Evolutionary conservation across 2,797 vertebrate species (phyloP).

Genomic region (Phaenicophaeus curvirostris): DNA sequence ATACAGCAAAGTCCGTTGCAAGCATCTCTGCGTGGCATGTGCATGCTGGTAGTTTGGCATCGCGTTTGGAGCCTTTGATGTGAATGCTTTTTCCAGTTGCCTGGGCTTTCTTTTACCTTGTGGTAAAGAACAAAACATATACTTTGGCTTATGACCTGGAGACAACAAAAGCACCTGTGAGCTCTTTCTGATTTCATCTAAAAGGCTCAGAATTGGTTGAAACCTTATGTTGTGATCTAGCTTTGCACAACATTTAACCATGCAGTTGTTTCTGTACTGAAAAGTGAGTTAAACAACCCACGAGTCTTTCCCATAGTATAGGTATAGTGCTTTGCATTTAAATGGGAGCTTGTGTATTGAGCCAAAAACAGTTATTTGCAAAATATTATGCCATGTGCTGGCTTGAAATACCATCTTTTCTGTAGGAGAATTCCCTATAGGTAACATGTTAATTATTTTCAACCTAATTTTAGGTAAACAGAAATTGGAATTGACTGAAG

Average conservation of each 20-base stretch:
- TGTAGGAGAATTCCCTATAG: not conserved
- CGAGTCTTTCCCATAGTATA: not conserved
- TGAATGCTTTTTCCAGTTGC: not conserved
- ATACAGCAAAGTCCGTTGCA: not conserved
- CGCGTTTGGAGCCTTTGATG: accelerated
- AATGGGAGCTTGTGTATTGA: not conserved
- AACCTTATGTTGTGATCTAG: not conserved
- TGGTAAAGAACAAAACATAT: not conserved
- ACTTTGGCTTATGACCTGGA: not conserved
- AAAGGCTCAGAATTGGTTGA: not conserved
- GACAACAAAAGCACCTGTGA: not conserved
- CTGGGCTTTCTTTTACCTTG: not conserved
- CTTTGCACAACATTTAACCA: not conserved
- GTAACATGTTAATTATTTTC: not conserved
- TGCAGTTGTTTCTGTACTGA: not conserved
- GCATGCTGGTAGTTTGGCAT: not conserved
- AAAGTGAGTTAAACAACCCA: not conserved
- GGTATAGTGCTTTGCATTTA: not conserved
- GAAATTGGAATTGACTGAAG: not conserved
- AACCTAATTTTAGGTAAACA: conserved; percentile 7
- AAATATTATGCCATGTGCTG: not conserved
- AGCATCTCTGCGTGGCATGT: not conserved
- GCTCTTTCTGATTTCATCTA: not conserved
- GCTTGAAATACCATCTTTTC: conserved; percentile 17
- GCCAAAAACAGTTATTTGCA: conserved; percentile 42